Conservation (phyloP, 2,888 invertebrate species). For the Monoplex corrugatus region DNA sequence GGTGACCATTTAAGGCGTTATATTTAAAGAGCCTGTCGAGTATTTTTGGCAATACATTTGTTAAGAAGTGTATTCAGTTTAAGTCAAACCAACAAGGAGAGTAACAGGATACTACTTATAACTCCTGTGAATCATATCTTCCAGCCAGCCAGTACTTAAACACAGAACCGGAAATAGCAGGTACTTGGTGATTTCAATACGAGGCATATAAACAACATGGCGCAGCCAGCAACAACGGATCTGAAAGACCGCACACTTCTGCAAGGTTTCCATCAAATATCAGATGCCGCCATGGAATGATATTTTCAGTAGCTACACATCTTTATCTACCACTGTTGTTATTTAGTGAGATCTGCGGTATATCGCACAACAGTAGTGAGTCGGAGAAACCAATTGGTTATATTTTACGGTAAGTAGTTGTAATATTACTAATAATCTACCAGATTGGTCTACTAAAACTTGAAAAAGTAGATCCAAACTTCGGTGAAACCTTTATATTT, state of each 20-base stretch:
- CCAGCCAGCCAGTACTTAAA: neutral
- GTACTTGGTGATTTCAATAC: constrained; percentile 62
- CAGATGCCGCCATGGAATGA: too few species aligned
- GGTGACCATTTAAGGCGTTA: neutral
- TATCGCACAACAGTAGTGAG: too few species aligned
- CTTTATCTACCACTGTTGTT: too few species aligned
- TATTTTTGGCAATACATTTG: neutral
- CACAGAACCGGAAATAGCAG: constrained; percentile 42
- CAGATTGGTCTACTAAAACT: too few species aligned
- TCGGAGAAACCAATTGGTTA: too few species aligned
- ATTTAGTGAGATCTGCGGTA: too few species aligned
- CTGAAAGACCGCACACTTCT: too few species aligned
- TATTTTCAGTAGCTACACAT: too few species aligned
- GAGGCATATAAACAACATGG: constrained; percentile 75
- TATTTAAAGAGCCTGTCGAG: neutral
- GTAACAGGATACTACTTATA: neutral
- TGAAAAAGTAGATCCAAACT: too few species aligned
- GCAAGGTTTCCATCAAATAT: neutral
- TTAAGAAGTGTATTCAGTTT: neutral
- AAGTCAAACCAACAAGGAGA: neutral
- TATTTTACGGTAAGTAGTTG: too few species aligned
- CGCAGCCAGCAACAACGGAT: constrained; percentile 58
- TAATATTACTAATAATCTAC: too few species aligned
- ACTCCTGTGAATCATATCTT: neutral
- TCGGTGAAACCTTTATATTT: too few species aligned